Evolutionary conservation across 2,797 vertebrate genomes (phyloP), one percentile per base, ranked within the genome.

Genomic region (Microctenopoma lineatum): DNA sequence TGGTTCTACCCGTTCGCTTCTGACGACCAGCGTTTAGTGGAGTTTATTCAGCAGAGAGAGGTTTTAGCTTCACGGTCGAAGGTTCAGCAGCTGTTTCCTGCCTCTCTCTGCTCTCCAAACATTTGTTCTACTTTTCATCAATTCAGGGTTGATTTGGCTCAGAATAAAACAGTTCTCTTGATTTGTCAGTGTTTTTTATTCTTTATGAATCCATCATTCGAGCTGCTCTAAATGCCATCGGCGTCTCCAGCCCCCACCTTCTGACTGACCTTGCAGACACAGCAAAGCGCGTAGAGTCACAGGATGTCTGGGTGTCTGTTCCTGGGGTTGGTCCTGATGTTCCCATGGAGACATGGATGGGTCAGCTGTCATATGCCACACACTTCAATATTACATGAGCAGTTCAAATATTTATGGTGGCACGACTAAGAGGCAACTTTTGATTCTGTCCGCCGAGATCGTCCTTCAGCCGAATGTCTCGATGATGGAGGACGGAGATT

Each of bases 401-500:
- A 29, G 53, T 69, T 94, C 70, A 93, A 95, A 93, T 93, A 93
- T 94, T 94, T 73, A 94, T 91, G 66, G 62, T 56, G 80, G 73
- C 83, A 77, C 63, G 72, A 83, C 90, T 93, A 88, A 84, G 87
- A 55, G 74, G 73, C 71, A 71, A 73, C 71, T 62, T 16, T 44
- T 0, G 7, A 16, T 21, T 61, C 56, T 9, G 80, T 58, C 79
- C 58, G 59, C 46, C 60, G 73, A 27, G 50, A 62, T 47, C 50
- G 70, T 83, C 83, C 85, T 85, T 85, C 71, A 77, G 60, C 66
- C 64, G 32, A 81, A 78, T 45, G 29, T 89, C 68, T 87, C 27
- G 67, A 75, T 82, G 73, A 72, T 67, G 77, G 77, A 84, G 80
- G 72, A 88, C 66, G 84, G 83, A 85, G 88, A 81, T 81, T 82